Evolutionary conservation across 2,888 invertebrate species (phyloP).

Genomic region (Nipponacmea schrenckii): DNA sequence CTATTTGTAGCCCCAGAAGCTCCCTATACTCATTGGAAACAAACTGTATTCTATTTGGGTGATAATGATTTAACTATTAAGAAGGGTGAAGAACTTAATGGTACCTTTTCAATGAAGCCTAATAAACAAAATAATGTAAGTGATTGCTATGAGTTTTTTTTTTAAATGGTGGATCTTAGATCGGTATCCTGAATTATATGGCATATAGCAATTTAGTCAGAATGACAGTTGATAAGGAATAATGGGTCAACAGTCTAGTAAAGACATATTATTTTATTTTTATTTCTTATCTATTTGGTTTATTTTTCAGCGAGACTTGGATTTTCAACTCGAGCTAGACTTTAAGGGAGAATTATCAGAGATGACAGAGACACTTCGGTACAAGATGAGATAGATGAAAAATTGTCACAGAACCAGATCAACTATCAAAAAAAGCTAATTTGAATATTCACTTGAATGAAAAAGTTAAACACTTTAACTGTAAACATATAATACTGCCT

Average conservation of each 20-base stretch:
- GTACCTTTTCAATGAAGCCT: conserved; percentile 92
- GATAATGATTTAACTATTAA: conserved; percentile 94
- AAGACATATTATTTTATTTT: too few species aligned
- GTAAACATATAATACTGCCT: too few species aligned
- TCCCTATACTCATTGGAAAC: conserved; percentile 99
- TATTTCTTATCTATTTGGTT: conserved; percentile 16
- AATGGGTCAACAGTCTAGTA: too few species aligned
- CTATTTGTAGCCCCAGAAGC: conserved; percentile 83
- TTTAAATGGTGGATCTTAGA: too few species aligned
- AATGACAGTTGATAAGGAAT: too few species aligned
- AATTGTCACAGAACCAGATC: too few species aligned
- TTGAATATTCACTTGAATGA: too few species aligned
- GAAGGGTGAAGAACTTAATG: conserved; percentile 89
- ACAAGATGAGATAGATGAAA: conserved; percentile 69
- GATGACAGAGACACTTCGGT: conserved; percentile 66
- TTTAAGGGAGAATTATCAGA: conserved; percentile 77
- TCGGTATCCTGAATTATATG: too few species aligned
- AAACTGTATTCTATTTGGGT: conserved; percentile 93
- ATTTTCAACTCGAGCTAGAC: conserved; percentile 91
- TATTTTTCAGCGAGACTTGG: conserved; percentile 81
- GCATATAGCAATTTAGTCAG: too few species aligned
- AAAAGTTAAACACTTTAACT: too few species aligned
- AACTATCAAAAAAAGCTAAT: too few species aligned
- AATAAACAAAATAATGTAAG: conserved; percentile 89
- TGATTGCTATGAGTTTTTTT: conserved; percentile 18